Conservation (phyloP, 2,888 invertebrate genomes). For the Polydrusus cervinus region DNA sequence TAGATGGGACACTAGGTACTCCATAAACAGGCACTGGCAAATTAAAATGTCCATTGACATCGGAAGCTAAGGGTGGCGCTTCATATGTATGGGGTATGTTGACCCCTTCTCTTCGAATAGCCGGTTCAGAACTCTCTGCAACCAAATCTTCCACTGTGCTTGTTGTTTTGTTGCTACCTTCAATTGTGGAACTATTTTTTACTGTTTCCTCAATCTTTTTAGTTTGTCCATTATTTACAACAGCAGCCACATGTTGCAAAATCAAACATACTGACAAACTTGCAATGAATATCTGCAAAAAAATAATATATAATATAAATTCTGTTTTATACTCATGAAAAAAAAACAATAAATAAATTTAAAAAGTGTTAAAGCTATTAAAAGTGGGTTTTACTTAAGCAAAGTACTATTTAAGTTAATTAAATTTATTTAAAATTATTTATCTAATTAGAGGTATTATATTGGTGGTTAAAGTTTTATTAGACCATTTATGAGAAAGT, state of each 20-base stretch:
- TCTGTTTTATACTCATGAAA: background rate
- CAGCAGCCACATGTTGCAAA: slow-evolving; percentile 66
- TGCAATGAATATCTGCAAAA: slow-evolving; percentile 65
- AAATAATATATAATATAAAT: slow-evolving; percentile 47
- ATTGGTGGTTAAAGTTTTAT: background rate
- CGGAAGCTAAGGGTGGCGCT: slow-evolving; percentile 33
- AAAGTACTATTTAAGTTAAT: too few species aligned
- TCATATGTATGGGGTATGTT: too few species aligned
- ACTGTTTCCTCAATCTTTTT: slow-evolving; percentile 58
- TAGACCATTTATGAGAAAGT: too few species aligned
- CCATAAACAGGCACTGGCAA: slow-evolving; percentile 77
- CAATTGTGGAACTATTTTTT: slow-evolving; percentile 46
- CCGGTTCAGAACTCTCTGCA: slow-evolving; percentile 65
- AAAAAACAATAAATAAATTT: too few species aligned
- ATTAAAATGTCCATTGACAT: slow-evolving; percentile 70
- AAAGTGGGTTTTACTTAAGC: too few species aligned
- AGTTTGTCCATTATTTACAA: slow-evolving; percentile 66
- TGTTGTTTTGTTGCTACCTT: slow-evolving; percentile 50
- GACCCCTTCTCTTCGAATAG: slow-evolving; percentile 67
- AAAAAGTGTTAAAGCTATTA: too few species aligned
- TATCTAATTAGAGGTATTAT: too few species aligned
- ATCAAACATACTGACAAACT: slow-evolving; percentile 62
- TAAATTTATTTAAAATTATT: background rate
- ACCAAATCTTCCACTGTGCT: slow-evolving; percentile 61
- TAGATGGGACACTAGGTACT: slow-evolving; percentile 72